Evolutionary conservation across 1,140 invertebrate species (phyloP), one percentile per base, ranked within the genome.

Genomic region (Diorhabda carinulata): DNA sequence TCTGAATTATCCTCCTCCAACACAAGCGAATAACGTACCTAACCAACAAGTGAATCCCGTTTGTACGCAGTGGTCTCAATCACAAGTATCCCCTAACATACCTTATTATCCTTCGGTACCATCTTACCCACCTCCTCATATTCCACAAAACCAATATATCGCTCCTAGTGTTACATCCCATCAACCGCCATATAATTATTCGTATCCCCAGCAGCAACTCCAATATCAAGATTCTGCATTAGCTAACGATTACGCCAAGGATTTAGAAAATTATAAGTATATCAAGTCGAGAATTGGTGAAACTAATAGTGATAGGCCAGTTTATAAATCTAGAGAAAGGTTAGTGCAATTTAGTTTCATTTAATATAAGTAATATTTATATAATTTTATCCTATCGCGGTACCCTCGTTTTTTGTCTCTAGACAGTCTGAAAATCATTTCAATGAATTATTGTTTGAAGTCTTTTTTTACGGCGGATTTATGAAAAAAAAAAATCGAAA

Each of bases 201-300:
- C 2, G n/a, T 52, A 52, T 52, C n/a, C 47, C 6, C 47, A 52
- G 2, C 4, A 8, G 47, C 47, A 52, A n/a, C n/a, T n/a, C 4
- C 61, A 63, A 63, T 25, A 63, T 44, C 61, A 63, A 52, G 9
- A n/a, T 63, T 9, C 42, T n/a, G 42, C 3, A 8, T 10, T 3
- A 8, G 10, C 6, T 41, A 63, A 63, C 61, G 61, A 63, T 63
- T 63, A 63, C 40, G 40, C 45, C 9, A 63, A 63, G 40, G 61
- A 63, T 5, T 43, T 63, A 10, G 61, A 63, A 52, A 63, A 63
- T 9, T 63, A 63, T 41, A 63, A 40, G 9, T 63, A 63, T 52
- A 63, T 63, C 9, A 63, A 63, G n/a, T 63, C 61, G 5, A 63
- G 44, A 52, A 44, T 63, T 10, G 40, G 9, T 6, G 61, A 63